These are phyloP conservation scores for Aegotheles bennettii DNA, from an alignment of 2,113 vertebrate species.

Conservation along the genomic window DNA sequence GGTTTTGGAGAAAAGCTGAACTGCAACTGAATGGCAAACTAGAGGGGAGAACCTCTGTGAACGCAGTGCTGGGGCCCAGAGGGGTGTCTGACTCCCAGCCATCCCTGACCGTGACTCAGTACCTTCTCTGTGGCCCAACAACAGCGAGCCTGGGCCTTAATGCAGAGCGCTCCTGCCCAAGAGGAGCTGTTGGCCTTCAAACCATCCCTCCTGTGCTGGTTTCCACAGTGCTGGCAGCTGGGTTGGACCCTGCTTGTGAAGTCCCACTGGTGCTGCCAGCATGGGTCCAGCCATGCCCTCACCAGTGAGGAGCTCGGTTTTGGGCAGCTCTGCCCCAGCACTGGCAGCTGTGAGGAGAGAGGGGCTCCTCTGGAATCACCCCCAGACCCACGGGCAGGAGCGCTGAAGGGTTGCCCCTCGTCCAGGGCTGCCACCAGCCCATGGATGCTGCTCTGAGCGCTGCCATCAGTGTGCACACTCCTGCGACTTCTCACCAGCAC, in stretches of 20 bases:
- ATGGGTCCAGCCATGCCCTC: not conserved
- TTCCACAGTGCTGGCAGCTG: not conserved
- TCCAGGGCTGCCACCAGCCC: not conserved
- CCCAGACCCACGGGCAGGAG: not conserved
- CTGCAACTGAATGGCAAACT: not conserved
- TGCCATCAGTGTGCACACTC: fast-evolving
- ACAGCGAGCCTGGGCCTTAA: not conserved
- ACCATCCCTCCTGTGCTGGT: not conserved
- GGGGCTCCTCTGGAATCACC: not conserved
- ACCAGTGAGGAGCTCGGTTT: not conserved
- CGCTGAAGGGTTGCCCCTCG: fast-evolving
- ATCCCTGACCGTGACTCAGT: not conserved
- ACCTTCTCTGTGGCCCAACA: not conserved
- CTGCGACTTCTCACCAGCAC: not conserved
- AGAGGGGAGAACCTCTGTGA: not conserved
- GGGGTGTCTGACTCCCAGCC: not conserved
- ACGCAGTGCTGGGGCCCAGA: not conserved
- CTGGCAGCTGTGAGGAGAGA: not conserved
- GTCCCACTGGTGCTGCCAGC: not conserved
- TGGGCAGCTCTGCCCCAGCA: not conserved
- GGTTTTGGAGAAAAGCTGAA: not conserved
- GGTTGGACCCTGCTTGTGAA: not conserved
- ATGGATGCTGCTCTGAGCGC: fast-evolving
- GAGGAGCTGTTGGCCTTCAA: not conserved
- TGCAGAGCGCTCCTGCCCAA: not conserved